A percentile compares a stretch with the other conserved stretches of the same genome.
Conservation (phyloP, 64 coral and sea anemone genomes). For the Montipora capricornis region DNA sequence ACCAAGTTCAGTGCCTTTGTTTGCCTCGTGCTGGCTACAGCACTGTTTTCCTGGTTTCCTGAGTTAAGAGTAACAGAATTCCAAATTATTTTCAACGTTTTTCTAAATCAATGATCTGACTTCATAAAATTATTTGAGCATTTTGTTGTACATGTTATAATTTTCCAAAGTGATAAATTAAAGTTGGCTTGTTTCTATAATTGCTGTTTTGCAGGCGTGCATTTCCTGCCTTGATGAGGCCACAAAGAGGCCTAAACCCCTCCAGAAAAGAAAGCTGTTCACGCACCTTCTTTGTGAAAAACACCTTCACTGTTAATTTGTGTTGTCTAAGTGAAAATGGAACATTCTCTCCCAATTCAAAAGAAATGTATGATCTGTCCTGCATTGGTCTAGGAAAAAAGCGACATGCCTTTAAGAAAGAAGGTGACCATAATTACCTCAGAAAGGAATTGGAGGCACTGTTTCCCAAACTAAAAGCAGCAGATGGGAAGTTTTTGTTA, state of each 20-base stretch:
- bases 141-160: neutral
- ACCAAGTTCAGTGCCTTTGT: neutral
- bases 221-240: neutral
- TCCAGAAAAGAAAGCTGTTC: neutral
- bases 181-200: neutral
- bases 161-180: neutral
- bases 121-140: neutral
- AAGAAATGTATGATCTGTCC: neutral
- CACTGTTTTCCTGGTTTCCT: neutral
- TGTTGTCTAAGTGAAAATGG: neutral
- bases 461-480: neutral
- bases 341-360: neutral
- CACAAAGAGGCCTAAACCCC: neutral
- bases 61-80: neutral
- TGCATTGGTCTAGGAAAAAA: neutral
- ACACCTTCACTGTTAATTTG: neutral
- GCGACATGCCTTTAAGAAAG: neutral
- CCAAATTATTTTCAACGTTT: neutral
- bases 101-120: neutral
- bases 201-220: neutral
- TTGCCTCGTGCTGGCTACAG: neutral
- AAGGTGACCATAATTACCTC: neutral
- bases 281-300: neutral
- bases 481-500: neutral
- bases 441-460: neutral